phyloP scores from a whole-genome alignment of 1,140 invertebrate species.

The Papilio glaucus region DNA sequence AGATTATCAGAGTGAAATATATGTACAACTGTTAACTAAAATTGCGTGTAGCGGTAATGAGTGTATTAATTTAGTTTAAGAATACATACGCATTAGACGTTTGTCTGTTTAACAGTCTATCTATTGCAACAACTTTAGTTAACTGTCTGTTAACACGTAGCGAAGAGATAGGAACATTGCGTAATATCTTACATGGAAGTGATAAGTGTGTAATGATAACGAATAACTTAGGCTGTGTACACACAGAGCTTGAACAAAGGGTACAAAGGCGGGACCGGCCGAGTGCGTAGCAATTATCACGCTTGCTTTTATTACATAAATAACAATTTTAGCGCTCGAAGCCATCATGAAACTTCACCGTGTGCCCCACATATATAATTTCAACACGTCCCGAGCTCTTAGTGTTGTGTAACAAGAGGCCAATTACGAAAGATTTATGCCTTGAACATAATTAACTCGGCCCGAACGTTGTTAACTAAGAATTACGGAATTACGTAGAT shows the following conservation, averaged over 20 bases:
- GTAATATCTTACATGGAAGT: background rate
- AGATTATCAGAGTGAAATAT: too few species aligned
- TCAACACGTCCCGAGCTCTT: slow-evolving; percentile 79
- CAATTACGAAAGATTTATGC: slow-evolving; percentile 83
- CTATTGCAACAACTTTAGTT: too few species aligned
- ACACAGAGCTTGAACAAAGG: slow-evolving; percentile 12
- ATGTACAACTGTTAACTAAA: too few species aligned
- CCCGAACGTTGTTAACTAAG: slow-evolving; percentile 78
- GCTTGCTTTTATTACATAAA: slow-evolving; percentile 60
- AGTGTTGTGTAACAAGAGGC: slow-evolving; percentile 81
- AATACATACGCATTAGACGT: too few species aligned
- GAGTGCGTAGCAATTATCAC: slow-evolving; percentile 55
- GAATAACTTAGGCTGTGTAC: slow-evolving; percentile 11
- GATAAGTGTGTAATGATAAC: slow-evolving; percentile 7
- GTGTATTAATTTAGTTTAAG: too few species aligned
- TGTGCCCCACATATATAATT: slow-evolving; percentile 80
- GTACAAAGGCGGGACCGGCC: slow-evolving; percentile 27
- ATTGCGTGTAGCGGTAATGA: too few species aligned
- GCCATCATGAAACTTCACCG: slow-evolving; percentile 70
- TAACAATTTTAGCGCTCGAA: slow-evolving; percentile 66
- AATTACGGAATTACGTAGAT: slow-evolving; percentile 68
- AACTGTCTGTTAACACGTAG: too few species aligned
- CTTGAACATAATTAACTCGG: slow-evolving; percentile 82
- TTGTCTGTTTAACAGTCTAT: too few species aligned
- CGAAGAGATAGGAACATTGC: background rate